A percentile compares a stretch with the other conserved stretches of the same genome.
These are phyloP conservation scores for Perizoma flavofasciatum DNA, from an alignment of 2,888 invertebrate genomes.

Conservation along the genomic window DNA sequence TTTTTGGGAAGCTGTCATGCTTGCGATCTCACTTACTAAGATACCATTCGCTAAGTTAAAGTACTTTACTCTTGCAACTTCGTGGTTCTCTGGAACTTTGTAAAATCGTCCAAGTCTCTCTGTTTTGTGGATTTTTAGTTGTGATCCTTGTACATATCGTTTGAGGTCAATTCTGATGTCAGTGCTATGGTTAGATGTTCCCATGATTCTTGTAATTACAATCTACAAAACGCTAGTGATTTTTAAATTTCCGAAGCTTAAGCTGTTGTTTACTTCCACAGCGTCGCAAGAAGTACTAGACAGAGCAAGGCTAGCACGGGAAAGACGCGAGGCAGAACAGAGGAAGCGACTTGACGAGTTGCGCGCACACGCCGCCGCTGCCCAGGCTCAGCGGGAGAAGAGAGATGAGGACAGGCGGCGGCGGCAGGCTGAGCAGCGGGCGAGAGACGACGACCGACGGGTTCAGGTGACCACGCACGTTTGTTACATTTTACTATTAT, in stretches of 20 bases:
- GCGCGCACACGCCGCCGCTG: slow-evolving; percentile 93
- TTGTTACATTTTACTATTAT: slow-evolving; percentile 17
- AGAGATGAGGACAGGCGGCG: slow-evolving; percentile 93
- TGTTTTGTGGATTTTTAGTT: background rate
- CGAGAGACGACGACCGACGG: slow-evolving; percentile 88
- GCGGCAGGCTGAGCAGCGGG: slow-evolving; percentile 92
- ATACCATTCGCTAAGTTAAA: background rate
- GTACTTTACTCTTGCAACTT: background rate
- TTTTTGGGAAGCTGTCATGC: background rate
- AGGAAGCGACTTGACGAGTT: slow-evolving; percentile 95
- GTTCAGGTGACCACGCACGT: slow-evolving; percentile 51
- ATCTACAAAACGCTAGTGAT: no score
- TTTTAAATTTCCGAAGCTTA: background rate
- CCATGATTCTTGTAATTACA: no score
- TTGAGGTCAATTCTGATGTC: no score
- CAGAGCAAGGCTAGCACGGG: slow-evolving; percentile 89
- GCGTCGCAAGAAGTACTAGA: slow-evolving; percentile 79
- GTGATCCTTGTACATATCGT: no score
- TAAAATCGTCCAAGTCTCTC: background rate
- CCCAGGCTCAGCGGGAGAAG: slow-evolving; percentile 95
- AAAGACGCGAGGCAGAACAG: slow-evolving; percentile 95
- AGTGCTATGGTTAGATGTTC: no score
- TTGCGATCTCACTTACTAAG: background rate
- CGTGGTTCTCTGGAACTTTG: background rate
- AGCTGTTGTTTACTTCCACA: slow-evolving; percentile 33